phyloP scores from a whole-genome alignment of 2,888 invertebrate species.

The Pyrgus malvae region DNA sequence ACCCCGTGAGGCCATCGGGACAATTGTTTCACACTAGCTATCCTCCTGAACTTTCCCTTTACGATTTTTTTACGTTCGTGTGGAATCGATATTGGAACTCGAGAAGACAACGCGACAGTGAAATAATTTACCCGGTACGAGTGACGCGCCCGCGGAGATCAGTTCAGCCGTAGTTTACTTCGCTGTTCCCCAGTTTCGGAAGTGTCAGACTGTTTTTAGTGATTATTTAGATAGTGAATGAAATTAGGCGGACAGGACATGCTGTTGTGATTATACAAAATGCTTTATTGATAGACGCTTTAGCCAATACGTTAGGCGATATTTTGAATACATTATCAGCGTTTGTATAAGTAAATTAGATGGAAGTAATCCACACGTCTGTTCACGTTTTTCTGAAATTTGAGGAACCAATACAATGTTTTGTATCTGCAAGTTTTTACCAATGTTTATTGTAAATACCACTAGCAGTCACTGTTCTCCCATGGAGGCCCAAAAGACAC shows the following conservation, averaged over 20 bases:
- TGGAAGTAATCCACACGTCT: constrained; percentile 45
- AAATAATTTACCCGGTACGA: constrained; percentile 63
- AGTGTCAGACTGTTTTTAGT: constrained; percentile 77
- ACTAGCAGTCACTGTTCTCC: constrained; percentile 24
- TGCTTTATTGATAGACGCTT: constrained; percentile 79
- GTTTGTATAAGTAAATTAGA: constrained; percentile 53
- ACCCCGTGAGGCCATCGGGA: constrained; percentile 60
- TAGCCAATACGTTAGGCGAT: constrained; percentile 71
- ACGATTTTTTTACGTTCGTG: constrained; percentile 11
- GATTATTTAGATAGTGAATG: constrained; percentile 75
- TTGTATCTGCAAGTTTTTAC: constrained; percentile 56
- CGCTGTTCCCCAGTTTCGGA: constrained; percentile 80
- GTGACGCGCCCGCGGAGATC: constrained; percentile 62
- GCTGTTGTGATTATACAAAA: constrained; percentile 78
- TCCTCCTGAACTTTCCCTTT: constrained; percentile 11
- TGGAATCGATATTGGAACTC: constrained; percentile 11
- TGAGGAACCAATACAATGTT: constrained; percentile 63
- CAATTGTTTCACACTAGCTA: constrained; percentile 58
- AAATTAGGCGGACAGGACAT: constrained; percentile 65
- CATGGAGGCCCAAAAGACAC: constrained; percentile 8
- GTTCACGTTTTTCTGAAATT: constrained; percentile 59
- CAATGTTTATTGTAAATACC: constrained; percentile 50
- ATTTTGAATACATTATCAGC: constrained; percentile 72
- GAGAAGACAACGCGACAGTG: constrained; percentile 40
- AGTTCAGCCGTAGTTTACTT: constrained; percentile 77